Evolutionary conservation across 2,113 vertebrate species (phyloP).

Genomic region (Trinectes maculatus): DNA sequence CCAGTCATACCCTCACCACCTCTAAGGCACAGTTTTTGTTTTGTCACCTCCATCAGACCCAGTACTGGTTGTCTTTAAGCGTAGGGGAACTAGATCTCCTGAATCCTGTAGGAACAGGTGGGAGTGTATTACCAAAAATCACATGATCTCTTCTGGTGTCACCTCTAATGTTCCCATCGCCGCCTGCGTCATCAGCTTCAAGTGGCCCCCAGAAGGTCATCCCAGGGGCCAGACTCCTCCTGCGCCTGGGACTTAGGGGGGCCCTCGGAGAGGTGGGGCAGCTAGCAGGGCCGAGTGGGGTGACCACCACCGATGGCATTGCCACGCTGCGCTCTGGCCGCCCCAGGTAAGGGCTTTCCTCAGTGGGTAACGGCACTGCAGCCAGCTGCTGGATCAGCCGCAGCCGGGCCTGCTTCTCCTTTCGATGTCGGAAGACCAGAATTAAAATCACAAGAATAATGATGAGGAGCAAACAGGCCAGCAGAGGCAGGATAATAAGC

Average conservation of each 20-base stretch:
- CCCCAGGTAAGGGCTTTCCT: slow-evolving; percentile 60
- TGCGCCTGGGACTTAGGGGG: slow-evolving; percentile 43
- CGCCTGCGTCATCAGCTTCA: slow-evolving; percentile 68
- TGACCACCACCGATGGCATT: slow-evolving; percentile 86
- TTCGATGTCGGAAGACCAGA: slow-evolving; percentile 82
- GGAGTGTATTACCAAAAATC: not conserved
- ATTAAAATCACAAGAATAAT: slow-evolving; percentile 75
- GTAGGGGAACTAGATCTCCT: slow-evolving; percentile 58
- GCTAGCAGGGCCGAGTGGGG: slow-evolving; percentile 76
- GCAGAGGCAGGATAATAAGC: slow-evolving; percentile 81
- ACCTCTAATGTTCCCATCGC: slow-evolving; percentile 6
- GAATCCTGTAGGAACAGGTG: slow-evolving; percentile 18
- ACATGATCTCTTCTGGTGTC: slow-evolving; percentile 13
- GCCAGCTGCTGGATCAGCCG: slow-evolving; percentile 70
- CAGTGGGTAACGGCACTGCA: slow-evolving; percentile 21
- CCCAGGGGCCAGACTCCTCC: slow-evolving; percentile 58
- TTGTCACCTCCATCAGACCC: slow-evolving; percentile 81
- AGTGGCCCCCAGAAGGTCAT: slow-evolving; percentile 79
- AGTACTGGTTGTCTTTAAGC: slow-evolving; percentile 86
- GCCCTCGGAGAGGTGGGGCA: slow-evolving; percentile 53
- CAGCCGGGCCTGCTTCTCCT: slow-evolving; percentile 79
- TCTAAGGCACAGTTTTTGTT: slow-evolving; percentile 65
- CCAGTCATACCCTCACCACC: not conserved
- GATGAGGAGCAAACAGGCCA: slow-evolving; percentile 82
- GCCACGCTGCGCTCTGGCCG: slow-evolving; percentile 78